phyloP scores from a whole-genome alignment of 2,113 vertebrate species.

The Mobula birostris region DNA sequence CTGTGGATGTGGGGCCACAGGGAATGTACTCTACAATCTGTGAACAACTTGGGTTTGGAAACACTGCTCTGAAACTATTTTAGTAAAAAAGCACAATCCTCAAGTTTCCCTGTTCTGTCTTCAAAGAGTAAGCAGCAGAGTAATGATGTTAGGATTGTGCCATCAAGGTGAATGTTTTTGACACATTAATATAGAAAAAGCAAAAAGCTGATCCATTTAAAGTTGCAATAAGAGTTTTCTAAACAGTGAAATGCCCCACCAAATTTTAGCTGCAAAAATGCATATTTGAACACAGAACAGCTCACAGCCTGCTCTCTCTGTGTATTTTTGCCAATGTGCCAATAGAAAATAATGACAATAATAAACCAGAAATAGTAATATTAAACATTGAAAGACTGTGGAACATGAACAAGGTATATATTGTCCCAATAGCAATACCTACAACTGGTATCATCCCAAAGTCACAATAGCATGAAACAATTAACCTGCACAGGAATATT shows the following conservation, averaged over 20 bases:
- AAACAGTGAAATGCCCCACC: not conserved
- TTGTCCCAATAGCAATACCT: no score
- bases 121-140: not conserved
- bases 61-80: not conserved
- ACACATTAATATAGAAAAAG: not conserved
- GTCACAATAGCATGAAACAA: no score
- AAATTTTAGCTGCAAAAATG: not conserved
- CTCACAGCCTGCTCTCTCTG: no score
- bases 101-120: not conserved
- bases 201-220: not conserved
- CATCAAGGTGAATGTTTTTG: not conserved
- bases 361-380: no score
- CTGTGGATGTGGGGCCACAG: not conserved
- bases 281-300: no score
- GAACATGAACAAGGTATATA: no score
- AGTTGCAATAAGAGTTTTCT: not conserved
- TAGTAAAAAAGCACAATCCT: not conserved
- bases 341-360: no score
- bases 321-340: no score
- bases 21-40: not conserved
- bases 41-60: not conserved
- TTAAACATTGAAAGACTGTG: no score
- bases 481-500: no score
- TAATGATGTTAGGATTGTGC: not conserved
- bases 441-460: no score